These are phyloP conservation scores for Tapirus indicus DNA, from an alignment of 2,797 vertebrate genomes.

Conservation along the genomic window DNA sequence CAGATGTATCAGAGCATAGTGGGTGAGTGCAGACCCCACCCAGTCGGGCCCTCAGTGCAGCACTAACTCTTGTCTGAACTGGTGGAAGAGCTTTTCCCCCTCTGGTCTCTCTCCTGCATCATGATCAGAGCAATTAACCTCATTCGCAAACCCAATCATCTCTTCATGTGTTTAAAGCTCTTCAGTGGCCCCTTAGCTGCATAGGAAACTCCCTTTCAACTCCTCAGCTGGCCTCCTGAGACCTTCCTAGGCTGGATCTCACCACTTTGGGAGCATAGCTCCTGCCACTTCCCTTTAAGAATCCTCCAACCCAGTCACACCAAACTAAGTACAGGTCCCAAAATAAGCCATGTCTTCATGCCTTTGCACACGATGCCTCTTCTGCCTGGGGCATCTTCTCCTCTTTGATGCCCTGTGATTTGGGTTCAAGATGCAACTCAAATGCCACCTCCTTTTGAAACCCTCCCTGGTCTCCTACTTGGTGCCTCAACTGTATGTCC, in stretches of 20 bases:
- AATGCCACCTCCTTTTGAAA: background rate
- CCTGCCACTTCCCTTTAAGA: background rate
- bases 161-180: background rate
- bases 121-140: background rate
- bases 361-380: background rate
- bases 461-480: background rate
- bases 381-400: background rate
- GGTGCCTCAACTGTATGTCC: accelerated
- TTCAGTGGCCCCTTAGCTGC: background rate
- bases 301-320: background rate
- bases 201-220: background rate
- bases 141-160: background rate
- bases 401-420: background rate
- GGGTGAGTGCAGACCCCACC: background rate
- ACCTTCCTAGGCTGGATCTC: no score
- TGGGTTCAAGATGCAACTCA: background rate
- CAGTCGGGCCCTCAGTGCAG: accelerated
- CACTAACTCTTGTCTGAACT: background rate
- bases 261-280: background rate
- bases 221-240: background rate
- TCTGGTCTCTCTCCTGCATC: background rate
- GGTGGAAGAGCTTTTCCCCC: no score
- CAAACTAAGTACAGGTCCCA: background rate
- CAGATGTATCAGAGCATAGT: accelerated
- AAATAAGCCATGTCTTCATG: accelerated